Conservation (phyloP, 2,113 vertebrate genomes). For the Empidonax alnorum region DNA sequence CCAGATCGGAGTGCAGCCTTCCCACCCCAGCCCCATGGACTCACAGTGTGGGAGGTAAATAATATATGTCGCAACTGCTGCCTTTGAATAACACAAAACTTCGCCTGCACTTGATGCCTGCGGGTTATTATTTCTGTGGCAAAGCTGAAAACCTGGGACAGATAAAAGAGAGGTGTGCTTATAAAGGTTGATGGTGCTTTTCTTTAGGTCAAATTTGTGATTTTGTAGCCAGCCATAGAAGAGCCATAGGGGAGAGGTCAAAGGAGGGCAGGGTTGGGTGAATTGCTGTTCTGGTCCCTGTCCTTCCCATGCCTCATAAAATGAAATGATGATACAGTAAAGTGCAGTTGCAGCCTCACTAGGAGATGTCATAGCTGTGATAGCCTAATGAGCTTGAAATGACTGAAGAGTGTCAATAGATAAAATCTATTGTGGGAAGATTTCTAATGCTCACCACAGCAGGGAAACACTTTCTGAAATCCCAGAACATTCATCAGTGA, state of each 20-base stretch:
- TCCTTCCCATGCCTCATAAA: slow-evolving; percentile 10
- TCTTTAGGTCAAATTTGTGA: background rate
- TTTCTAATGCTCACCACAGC: slow-evolving; percentile 29
- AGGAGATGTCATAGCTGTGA: background rate
- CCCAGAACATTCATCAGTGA: background rate
- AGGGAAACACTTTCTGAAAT: slow-evolving; percentile 36
- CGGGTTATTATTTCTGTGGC: background rate
- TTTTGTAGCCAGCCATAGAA: background rate
- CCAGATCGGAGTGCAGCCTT: accelerated
- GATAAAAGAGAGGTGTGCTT: background rate
- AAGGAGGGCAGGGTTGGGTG: background rate
- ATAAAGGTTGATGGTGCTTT: background rate
- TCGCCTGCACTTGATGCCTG: background rate
- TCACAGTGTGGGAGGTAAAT: background rate
- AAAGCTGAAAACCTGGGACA: background rate
- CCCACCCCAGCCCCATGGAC: accelerated
- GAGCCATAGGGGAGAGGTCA: background rate
- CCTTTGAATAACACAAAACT: background rate
- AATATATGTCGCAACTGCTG: accelerated
- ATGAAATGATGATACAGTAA: slow-evolving; percentile 16
- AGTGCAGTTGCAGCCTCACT: background rate
- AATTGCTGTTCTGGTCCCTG: background rate
- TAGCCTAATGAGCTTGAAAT: slow-evolving; percentile 45
- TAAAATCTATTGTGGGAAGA: slow-evolving; percentile 21
- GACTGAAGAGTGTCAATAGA: slow-evolving; percentile 39